Evolutionary conservation across 2,113 vertebrate genomes (phyloP).

Genomic region (Mus musculus): DNA sequence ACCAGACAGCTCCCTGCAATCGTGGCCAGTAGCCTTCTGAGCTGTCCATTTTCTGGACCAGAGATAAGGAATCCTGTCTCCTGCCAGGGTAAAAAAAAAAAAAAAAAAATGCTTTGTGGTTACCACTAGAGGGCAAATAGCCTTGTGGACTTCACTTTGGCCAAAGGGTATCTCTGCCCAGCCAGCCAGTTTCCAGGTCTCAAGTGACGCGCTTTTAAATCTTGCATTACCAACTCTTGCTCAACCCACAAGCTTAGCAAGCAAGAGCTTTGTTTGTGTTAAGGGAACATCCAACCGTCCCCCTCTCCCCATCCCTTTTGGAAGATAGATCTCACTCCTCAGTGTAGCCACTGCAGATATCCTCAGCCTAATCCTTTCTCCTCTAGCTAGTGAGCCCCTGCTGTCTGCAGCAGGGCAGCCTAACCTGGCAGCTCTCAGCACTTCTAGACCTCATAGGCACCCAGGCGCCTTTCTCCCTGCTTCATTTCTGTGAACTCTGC

Average conservation of each 20-base stretch:
- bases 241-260: not conserved
- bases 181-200: constrained; percentile 22
- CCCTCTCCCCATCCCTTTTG: not conserved
- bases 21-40: not conserved
- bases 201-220: constrained; percentile 34
- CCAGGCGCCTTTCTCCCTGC: not conserved
- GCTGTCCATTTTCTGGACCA: not conserved
- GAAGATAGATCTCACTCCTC: not conserved
- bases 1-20: not conserved
- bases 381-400: not conserved
- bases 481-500: not conserved
- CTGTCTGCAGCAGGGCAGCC: not conserved
- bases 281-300: not conserved
- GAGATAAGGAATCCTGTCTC: not conserved
- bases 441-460: not conserved
- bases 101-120: constrained; percentile 62
- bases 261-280: not conserved
- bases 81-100: not conserved
- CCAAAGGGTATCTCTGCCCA: constrained; percentile 62
- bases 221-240: not conserved
- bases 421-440: not conserved
- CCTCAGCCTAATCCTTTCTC: not conserved
- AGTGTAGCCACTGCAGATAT: not conserved
- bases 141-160: constrained; percentile 65
- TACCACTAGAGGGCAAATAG: constrained; percentile 82